Evolutionary conservation across 2,113 vertebrate genomes (phyloP).

Genomic region (Zosterops japonicus): DNA sequence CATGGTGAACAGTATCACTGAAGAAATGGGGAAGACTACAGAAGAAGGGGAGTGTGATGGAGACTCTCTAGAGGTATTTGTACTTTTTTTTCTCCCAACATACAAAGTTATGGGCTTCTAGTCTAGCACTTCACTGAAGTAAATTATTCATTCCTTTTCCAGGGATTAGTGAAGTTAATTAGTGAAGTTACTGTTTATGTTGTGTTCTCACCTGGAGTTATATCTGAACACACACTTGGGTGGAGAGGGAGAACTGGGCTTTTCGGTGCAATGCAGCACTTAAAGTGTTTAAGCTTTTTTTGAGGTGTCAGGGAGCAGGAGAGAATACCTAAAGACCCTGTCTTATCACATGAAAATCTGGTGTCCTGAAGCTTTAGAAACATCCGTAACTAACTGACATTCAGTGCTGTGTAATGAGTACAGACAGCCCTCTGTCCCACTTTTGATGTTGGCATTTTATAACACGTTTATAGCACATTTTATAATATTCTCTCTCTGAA

Average conservation of each 20-base stretch:
- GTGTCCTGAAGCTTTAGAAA: not conserved
- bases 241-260: not conserved
- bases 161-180: not conserved
- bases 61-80: constrained; percentile 89
- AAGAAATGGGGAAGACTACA: constrained; percentile 86
- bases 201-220: not conserved
- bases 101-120: not conserved
- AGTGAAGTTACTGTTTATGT: not conserved
- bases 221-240: fast-evolving
- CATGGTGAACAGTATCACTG: constrained; percentile 91
- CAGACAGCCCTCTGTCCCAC: not conserved
- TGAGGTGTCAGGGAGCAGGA: not conserved
- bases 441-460: not conserved
- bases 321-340: not conserved
- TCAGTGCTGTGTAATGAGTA: not conserved
- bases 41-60: constrained; percentile 92
- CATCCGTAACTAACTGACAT: not conserved
- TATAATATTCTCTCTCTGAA: not conserved
- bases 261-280: not conserved
- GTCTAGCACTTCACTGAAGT: not conserved
- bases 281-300: not conserved
- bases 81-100: not conserved
- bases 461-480: not conserved
- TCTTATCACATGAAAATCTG: not conserved
- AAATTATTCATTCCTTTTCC: not conserved